phyloP scores from a whole-genome alignment of 2,113 vertebrate species.

The Tichodroma muraria region DNA sequence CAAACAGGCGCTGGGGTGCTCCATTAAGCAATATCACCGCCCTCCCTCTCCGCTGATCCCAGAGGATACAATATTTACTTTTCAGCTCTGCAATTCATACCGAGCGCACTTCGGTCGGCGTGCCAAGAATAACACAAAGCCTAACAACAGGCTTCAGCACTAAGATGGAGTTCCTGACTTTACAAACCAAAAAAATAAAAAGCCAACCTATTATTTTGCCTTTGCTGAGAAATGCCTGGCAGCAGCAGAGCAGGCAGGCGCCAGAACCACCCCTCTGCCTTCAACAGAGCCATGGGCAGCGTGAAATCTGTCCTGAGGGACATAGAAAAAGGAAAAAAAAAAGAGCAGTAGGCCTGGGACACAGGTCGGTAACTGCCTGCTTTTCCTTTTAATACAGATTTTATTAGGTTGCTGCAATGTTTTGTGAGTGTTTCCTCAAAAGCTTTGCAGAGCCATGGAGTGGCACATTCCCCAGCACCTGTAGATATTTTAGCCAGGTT shows the following conservation, averaged over 20 bases:
- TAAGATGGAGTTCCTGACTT: constrained; percentile 28
- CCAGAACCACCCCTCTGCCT: background rate
- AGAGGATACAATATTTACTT: constrained; percentile 45
- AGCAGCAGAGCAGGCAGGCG: background rate
- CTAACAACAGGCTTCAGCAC: background rate
- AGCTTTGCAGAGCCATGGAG: background rate
- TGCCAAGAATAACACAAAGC: constrained; percentile 41
- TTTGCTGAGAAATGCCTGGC: background rate
- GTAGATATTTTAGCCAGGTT: background rate
- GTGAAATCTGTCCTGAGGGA: background rate
- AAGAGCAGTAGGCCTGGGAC: background rate
- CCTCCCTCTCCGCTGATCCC: constrained; percentile 20
- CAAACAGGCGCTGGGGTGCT: constrained; percentile 43
- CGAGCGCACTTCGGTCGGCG: background rate
- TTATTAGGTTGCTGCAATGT: background rate
- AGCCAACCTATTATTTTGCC: constrained; percentile 8
- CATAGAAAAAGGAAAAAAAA: background rate
- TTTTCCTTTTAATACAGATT: background rate
- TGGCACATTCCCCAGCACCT: background rate
- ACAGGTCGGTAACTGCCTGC: fast-evolving
- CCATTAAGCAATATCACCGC: constrained; percentile 12
- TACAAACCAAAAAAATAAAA: background rate
- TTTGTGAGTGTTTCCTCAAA: background rate
- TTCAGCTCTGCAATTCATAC: constrained; percentile 24
- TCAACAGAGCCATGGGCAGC: background rate